Evolutionary conservation across 2,888 invertebrate species (phyloP), one percentile per base, ranked within the genome.

Genomic region (Petrolisthes manimaculis): DNA sequence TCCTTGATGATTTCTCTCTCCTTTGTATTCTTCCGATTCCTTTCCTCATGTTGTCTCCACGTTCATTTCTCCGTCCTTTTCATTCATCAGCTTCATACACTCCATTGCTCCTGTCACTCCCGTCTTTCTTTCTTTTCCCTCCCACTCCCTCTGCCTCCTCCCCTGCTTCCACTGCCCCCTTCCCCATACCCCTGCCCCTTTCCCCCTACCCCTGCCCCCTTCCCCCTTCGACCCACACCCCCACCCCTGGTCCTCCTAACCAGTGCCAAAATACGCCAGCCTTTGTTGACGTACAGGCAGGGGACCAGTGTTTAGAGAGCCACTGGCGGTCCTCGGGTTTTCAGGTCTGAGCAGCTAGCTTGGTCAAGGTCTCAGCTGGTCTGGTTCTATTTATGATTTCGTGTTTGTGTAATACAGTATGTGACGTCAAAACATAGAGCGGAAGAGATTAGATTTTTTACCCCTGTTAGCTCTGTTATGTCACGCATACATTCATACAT

Each of bases 241-340:
- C 14, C 18, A 6, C 4, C 21, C 71, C 14, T 71, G 71, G 71
- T 71, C 21, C 71, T 21, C 71, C 21, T 6, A n/a, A 6, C 71
- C 12, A 6, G 71, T 71, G 71, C 71, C 71, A 71, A 71, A 71
- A 71, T 71, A 71, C 71, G 71, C 71, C n/a, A n/a, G 71, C 18
- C 71, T 71, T 71, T 71, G 71, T 71, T 71, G 71, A 71, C 71
- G 21, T 71, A 21, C 14, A n/a, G 71, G 71, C 71, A n/a, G 71
- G n/a, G 18, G n/a, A 12, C n/a, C 71, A 37, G 14, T 12, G 71
- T n/a, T 61, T 61, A 61, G 61, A 18, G 18, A 61, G 61, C 61
- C 61, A 9, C 18, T 71, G 21, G 71, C 21, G 71, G 71, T 71
- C n/a, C 14, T 71, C 71, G n/a, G 6, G 21, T 71, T 71, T 21